Evolutionary conservation across 1,140 invertebrate species (phyloP).

Genomic region (Drosophila tropicalis): DNA sequence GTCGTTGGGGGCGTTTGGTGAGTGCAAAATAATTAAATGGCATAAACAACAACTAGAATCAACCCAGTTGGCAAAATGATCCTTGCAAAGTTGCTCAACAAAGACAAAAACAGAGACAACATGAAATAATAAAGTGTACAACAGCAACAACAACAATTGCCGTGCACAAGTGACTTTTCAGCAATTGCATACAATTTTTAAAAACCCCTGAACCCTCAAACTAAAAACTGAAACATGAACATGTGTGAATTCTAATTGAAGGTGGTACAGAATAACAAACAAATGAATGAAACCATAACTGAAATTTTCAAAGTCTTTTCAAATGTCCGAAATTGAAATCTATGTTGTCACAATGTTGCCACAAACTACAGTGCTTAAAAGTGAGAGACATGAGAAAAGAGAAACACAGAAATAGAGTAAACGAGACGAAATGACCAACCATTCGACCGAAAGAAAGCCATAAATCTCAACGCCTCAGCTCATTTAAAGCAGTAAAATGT

Average conservation of each 20-base stretch:
- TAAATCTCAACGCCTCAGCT: conserved; percentile 76
- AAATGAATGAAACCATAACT: neutral
- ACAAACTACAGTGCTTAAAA: conserved; percentile 44
- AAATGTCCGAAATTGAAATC: conserved; percentile 54
- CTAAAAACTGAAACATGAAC: too few species aligned
- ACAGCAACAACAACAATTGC: conserved; percentile 19
- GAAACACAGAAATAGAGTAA: too few species aligned
- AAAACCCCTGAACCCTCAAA: neutral
- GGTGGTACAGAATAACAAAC: conserved; percentile 24
- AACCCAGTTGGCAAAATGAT: conserved; percentile 15
- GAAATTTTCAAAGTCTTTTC: conserved; percentile 27
- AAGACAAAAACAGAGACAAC: conserved; percentile 18
- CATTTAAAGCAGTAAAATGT: conserved; percentile 73
- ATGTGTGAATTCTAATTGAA: too few species aligned
- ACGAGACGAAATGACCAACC: neutral
- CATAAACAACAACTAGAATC: conserved; percentile 31
- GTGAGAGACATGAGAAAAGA: conserved; percentile 3
- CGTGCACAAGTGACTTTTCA: neutral
- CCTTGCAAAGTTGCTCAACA: neutral
- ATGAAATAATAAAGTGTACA: conserved; percentile 58
- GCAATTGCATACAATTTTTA: neutral
- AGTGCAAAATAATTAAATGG: conserved; percentile 69
- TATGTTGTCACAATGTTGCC: conserved; percentile 62
- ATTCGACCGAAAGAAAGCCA: conserved; percentile 29
- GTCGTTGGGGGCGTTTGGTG: conserved; percentile 28